Base-by-base conservation (phyloP, 2,113 vertebrate species). In the Forbesichthys papilliferus region DNA sequence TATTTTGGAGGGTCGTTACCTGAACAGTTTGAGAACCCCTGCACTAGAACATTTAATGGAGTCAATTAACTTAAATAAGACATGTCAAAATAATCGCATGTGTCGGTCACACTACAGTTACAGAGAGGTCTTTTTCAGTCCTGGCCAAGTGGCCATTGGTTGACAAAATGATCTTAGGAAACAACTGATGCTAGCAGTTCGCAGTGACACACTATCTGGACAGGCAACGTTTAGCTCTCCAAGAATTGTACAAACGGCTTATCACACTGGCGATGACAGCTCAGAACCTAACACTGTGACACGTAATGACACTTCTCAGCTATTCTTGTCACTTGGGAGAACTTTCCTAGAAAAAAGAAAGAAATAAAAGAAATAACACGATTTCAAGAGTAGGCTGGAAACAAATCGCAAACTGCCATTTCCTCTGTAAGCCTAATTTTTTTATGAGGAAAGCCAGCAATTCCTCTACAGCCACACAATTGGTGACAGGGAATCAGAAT, bases 401-500 rank as follows among this genome's bases (percentile, higher is more conserved):
- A 5, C 51, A 33, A 58, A n/a, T 18, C 34, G 18, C 8, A 57
- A 42, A 12, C 16, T 34, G 12, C 20, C 9, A 10, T 36, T 33
- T 20, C 54, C 47, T 48, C 16, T 16, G 46, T 73, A 68, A 81
- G 63, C 56, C 52, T 16, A 3, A 64, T 67, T 77, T 78, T 79
- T 76, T 64, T 77, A 77, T 81, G 69, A 72, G 75, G 55, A 53
- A 33, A 20, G 62, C 55, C 58, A 79, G 70, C 77, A 61, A 77
- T 74, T 69, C 58, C 27, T 27, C 2, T 27, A 3, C 27, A 27
- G 27, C 2, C 27, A 46, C 4, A 46, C 4, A 13, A 54, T 51
- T 46, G 36, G 48, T 18, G 13, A 52, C 3, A 52, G 63, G 36
- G 75, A 58, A 48, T 57, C 3, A 36, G 36, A 4, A 75, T 36